phyloP scores from a whole-genome alignment of 2,113 vertebrate genomes.

The Beaufortia kweichowensis region DNA sequence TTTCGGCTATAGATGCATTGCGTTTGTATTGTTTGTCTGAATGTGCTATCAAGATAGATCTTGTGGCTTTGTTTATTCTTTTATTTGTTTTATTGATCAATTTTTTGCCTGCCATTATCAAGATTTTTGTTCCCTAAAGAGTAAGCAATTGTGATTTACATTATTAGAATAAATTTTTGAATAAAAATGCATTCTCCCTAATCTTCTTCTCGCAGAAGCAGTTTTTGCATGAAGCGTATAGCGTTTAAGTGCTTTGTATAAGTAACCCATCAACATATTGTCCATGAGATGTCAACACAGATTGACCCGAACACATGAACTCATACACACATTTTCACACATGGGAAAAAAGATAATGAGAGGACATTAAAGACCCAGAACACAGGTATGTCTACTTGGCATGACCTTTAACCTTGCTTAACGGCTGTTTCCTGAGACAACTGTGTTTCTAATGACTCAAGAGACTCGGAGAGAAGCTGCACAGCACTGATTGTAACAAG shows the following conservation, averaged over 20 bases:
- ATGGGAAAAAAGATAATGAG: constrained; percentile 1
- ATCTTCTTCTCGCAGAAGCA: background rate
- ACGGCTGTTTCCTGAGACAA: constrained; percentile 73
- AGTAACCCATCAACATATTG: constrained; percentile 13
- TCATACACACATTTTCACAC: background rate
- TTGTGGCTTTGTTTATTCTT: constrained; percentile 21
- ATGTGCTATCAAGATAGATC: background rate
- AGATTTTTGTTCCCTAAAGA: background rate
- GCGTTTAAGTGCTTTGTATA: background rate
- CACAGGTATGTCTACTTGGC: constrained; percentile 28
- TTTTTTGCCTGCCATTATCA: background rate
- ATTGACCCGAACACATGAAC: background rate
- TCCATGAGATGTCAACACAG: background rate
- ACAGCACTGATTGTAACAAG: constrained; percentile 56
- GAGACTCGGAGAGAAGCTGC: constrained; percentile 24
- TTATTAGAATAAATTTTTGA: constrained; percentile 14
- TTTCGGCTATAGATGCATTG: constrained; percentile 34
- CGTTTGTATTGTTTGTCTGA: constrained; percentile 11
- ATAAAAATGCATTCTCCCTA: background rate
- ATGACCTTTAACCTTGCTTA: constrained; percentile 68
- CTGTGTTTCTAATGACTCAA: constrained; percentile 60
- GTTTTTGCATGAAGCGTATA: background rate
- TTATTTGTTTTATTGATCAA: constrained; percentile 16
- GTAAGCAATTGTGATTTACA: background rate
- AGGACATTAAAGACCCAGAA: background rate